Evolutionary conservation across 1,140 invertebrate species (phyloP), one percentile per base, ranked within the genome.

Genomic region (Elysia chlorotica): DNA sequence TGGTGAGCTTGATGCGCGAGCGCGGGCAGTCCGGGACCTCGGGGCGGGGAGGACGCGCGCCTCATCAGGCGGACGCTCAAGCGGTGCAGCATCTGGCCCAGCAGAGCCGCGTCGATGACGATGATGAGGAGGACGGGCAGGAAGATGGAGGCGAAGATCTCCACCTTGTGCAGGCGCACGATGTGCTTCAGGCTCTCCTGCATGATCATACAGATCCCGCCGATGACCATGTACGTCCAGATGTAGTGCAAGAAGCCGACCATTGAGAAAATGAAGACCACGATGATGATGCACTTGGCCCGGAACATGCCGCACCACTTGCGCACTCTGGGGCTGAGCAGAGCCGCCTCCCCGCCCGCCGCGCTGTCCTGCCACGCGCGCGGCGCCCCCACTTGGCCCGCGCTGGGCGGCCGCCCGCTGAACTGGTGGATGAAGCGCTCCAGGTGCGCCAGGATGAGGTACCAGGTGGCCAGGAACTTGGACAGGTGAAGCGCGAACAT

Each of bases 401-500:
- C n/a, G n/a, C n/a, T n/a, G n/a, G n/a, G n/a, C n/a, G n/a, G n/a
- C 3, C 6, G 2, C 19, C 57, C 61, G 25, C 69, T 25, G 59
- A 71, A 71, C 30, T 71, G 57, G 14, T 41, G 36, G 2, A 71
- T 21, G 19, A 71, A 28, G 2, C 69, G 25, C 38, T 71, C 69
- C 2, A 38, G 57, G 53, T 71, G 69, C 31, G 69, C 69, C 6
- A 59, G 57, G 59, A 62, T 62, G 14, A 71, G 59, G 30, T 71
- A 71, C 69, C 69, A 71, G 37, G 57, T 71, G 37, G 57, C 23
- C 25, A 71, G 30, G 38, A 71, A 79, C 31, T 63, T 75, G 25
- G 74, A 74, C 57, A 77, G 59, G 56, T 72, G 65, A 2, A 72
- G 67, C 25, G 61, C 17, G 57, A 78, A 79, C 3, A 68, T 68